phyloP scores from a whole-genome alignment of 2,888 invertebrate genomes.

The Folsomia candida region DNA sequence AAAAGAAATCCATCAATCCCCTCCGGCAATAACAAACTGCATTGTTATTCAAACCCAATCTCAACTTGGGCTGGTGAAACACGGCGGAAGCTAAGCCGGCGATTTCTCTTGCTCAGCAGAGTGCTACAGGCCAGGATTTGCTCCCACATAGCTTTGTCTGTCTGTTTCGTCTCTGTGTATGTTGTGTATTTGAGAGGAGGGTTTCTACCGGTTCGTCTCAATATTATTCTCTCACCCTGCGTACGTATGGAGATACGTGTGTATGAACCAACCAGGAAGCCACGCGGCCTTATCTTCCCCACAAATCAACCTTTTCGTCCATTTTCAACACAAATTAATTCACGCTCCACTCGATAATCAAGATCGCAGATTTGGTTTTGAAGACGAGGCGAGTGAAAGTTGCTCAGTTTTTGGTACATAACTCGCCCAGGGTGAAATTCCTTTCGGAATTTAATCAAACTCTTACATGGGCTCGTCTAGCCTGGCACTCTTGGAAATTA shows the following conservation, averaged over 20 bases:
- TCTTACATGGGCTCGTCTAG: no score
- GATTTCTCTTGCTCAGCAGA: neutral
- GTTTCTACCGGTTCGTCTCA: no score
- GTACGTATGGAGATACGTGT: no score
- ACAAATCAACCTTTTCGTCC: neutral
- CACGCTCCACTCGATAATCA: neutral
- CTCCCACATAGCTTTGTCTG: neutral
- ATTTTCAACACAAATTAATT: neutral
- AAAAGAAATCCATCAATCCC: constrained; percentile 35
- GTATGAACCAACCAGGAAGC: no score
- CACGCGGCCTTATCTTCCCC: neutral
- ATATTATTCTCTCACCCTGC: no score
- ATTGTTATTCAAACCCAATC: constrained; percentile 49
- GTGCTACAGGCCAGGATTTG: neutral
- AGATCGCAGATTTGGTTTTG: neutral
- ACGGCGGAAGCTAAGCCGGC: neutral
- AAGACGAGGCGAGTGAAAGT: neutral
- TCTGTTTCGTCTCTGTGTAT: no score
- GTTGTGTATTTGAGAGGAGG: no score
- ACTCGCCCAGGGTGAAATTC: neutral
- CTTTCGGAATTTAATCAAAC: neutral
- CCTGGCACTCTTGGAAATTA: no score
- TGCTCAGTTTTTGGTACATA: neutral
- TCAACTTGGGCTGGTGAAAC: constrained; percentile 4
- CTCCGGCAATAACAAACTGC: constrained; percentile 38